Evolutionary conservation across 2,113 vertebrate species (phyloP).

Genomic region (Trachemys scripta): DNA sequence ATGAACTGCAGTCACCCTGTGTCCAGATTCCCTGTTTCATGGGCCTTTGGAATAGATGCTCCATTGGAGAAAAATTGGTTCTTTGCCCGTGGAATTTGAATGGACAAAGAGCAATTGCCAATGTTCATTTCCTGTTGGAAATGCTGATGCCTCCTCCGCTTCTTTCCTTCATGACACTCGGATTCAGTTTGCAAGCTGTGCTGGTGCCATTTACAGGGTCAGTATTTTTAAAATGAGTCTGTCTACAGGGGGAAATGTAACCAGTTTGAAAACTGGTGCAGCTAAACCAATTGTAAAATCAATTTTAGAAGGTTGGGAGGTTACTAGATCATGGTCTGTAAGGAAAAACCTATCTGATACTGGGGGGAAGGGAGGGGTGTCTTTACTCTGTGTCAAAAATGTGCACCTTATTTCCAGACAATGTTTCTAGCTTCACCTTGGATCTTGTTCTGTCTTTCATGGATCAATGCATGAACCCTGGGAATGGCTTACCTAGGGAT

Average conservation of each 20-base stretch:
- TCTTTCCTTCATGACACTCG: neutral
- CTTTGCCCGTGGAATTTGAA: slow-evolving; percentile 38
- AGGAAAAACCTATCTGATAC: neutral
- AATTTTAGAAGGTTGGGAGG: neutral
- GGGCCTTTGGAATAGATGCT: slow-evolving; percentile 31
- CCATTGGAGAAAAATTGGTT: slow-evolving; percentile 27
- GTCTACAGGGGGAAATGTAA: neutral
- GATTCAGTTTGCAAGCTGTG: neutral
- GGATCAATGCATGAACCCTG: neutral
- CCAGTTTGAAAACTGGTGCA: neutral
- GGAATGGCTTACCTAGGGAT: neutral
- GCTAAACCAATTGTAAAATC: neutral
- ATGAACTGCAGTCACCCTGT: slow-evolving; percentile 57
- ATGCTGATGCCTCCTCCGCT: slow-evolving; percentile 26
- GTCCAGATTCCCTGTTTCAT: slow-evolving; percentile 36
- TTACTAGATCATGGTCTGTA: neutral
- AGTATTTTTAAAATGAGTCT: neutral
- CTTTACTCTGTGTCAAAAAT: no score
- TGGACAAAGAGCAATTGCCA: neutral
- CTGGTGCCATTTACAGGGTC: neutral
- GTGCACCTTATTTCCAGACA: no score
- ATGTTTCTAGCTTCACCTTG: no score
- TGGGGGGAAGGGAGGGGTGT: fast-evolving
- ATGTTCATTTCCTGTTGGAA: slow-evolving; percentile 3
- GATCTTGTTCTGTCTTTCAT: neutral